Evolutionary conservation across 2,797 vertebrate genomes (phyloP).

Genomic region (Sus cebifrons): DNA sequence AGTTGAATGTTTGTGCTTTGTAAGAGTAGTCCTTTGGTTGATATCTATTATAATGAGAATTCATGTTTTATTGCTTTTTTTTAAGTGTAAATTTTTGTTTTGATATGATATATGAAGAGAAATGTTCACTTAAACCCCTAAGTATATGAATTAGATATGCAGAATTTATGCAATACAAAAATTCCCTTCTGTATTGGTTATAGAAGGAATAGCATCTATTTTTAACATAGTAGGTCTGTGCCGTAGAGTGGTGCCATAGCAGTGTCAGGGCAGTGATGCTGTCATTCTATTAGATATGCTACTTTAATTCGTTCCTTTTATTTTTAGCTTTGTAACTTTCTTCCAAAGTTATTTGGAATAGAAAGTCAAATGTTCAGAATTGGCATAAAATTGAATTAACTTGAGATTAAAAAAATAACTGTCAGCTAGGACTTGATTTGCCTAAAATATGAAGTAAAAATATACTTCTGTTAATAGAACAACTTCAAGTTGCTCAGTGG

Average conservation of each 20-base stretch:
- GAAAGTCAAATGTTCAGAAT: constrained; percentile 48
- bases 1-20: constrained; percentile 5
- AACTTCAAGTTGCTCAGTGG: constrained; percentile 27
- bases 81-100: neutral
- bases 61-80: neutral
- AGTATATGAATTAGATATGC: neutral
- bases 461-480: constrained; percentile 25
- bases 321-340: constrained; percentile 55
- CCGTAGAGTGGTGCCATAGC: neutral
- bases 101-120: neutral
- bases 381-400: constrained; percentile 47
- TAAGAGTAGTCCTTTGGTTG: neutral
- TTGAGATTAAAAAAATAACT: neutral
- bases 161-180: neutral
- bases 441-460: constrained; percentile 70
- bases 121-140: neutral
- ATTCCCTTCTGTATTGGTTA: neutral
- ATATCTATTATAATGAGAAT: neutral
- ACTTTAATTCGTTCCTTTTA: neutral
- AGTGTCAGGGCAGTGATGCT: neutral
- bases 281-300: neutral
- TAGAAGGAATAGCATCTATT: neutral
- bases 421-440: constrained; percentile 4
- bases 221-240: neutral
- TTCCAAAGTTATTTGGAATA: constrained; percentile 47